Percentiles rank a stretch among this genome's conserved stretches.
Conservation (phyloP, 2,113 vertebrate species). For the Ammodytes marinus region DNA sequence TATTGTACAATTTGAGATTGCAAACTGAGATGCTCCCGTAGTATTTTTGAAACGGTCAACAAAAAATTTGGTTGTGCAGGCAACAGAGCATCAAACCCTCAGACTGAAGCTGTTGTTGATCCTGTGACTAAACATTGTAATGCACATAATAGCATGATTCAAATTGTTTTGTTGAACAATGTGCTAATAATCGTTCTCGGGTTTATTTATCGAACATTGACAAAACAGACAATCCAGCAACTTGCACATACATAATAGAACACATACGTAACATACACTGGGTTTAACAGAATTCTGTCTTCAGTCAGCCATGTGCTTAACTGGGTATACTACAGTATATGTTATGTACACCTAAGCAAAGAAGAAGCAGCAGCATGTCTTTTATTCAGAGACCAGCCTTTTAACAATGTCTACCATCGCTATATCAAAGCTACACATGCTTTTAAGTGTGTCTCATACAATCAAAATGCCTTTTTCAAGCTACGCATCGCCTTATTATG, state of each 20-base stretch:
- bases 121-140: background rate
- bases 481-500: background rate
- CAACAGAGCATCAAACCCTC: background rate
- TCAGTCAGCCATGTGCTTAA: background rate
- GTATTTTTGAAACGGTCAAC: background rate
- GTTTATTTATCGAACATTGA: background rate
- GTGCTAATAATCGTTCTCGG: background rate
- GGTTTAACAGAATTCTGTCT: background rate
- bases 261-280: background rate
- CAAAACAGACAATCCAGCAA: background rate
- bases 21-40: background rate
- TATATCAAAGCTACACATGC: background rate
- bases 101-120: background rate
- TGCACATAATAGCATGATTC: background rate
- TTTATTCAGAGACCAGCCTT: background rate
- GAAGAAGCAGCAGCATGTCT: background rate
- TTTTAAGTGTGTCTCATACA: background rate
- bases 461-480: background rate
- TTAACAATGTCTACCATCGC: background rate
- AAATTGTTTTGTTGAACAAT: background rate
- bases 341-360: background rate
- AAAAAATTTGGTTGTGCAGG: background rate
- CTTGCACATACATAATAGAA: conserved; percentile 8
- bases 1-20: background rate
- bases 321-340: background rate